Conservation (phyloP, 2,113 vertebrate species). For the Epinephelus moara region DNA sequence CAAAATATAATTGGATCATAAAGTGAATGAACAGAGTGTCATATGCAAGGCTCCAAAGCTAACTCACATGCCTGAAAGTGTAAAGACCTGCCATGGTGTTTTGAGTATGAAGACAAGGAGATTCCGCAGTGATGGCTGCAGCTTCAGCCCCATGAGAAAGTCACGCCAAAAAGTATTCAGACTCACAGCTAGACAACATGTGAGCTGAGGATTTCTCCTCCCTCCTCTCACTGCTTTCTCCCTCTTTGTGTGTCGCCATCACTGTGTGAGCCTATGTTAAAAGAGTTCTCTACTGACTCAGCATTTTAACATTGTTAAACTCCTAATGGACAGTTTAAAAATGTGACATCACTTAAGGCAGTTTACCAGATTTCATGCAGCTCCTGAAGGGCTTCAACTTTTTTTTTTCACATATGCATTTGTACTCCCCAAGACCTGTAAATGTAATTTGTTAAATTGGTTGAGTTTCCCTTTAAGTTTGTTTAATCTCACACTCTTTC, state of each 20-base stretch:
- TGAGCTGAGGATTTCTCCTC: background rate
- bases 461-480: background rate
- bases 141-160: too few relatives aligned
- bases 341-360: background rate
- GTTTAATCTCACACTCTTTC: background rate
- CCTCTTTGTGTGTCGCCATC: background rate
- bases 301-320: background rate
- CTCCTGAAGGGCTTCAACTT: background rate
- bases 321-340: background rate
- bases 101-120: too few relatives aligned
- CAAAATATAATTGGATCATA: too few relatives aligned
- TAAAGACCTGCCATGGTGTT: too few relatives aligned
- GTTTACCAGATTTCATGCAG: background rate
- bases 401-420: background rate
- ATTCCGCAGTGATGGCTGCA: too few relatives aligned
- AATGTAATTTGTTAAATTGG: background rate
- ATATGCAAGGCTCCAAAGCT: too few relatives aligned
- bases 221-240: background rate
- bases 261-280: background rate
- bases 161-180: too few relatives aligned
- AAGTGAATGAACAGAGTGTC: too few relatives aligned
- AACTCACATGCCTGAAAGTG: too few relatives aligned
- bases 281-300: background rate
- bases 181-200: too few relatives aligned
- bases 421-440: background rate